Evolutionary conservation across 2,888 invertebrate genomes (phyloP).

Genomic region (Frankliniella fusca): DNA sequence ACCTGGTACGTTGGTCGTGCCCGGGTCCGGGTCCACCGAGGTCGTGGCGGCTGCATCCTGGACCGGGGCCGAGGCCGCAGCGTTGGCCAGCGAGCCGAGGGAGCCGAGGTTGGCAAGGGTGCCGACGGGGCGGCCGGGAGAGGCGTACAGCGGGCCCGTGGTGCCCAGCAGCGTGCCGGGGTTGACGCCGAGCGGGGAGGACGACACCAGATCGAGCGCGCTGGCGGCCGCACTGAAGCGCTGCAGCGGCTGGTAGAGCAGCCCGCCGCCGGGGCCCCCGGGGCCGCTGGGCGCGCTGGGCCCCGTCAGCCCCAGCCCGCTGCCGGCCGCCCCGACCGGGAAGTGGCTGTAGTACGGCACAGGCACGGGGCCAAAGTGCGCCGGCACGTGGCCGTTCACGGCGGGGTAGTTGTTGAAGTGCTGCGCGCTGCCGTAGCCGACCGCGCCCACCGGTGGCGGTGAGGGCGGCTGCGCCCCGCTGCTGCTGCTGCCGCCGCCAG

Average conservation of each 20-base stretch:
- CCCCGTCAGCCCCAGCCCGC: neutral
- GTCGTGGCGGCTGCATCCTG: neutral
- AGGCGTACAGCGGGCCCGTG: neutral
- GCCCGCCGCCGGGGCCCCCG: neutral
- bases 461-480: neutral
- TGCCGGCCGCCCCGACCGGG: neutral
- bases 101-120: neutral
- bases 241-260: neutral
- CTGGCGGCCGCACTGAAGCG: conserved; percentile 6
- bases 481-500: neutral
- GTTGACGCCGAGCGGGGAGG: neutral
- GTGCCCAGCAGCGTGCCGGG: neutral
- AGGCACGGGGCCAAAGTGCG: neutral
- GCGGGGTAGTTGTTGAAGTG: conserved; percentile 17
- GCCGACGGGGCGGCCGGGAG: neutral
- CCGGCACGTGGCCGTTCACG: conserved; percentile 1
- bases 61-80: neutral
- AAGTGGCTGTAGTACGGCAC: conserved; percentile 13
- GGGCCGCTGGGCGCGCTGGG: neutral
- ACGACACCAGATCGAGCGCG: conserved; percentile 1
- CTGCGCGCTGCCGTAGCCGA: conserved; percentile 16
- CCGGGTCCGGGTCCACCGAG: neutral
- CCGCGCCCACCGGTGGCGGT: neutral
- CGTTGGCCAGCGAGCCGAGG: neutral
- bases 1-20: neutral